Evolutionary conservation across 2,797 vertebrate genomes (phyloP), one percentile per base, ranked within the genome.

Genomic region (Cuculus canorus): DNA sequence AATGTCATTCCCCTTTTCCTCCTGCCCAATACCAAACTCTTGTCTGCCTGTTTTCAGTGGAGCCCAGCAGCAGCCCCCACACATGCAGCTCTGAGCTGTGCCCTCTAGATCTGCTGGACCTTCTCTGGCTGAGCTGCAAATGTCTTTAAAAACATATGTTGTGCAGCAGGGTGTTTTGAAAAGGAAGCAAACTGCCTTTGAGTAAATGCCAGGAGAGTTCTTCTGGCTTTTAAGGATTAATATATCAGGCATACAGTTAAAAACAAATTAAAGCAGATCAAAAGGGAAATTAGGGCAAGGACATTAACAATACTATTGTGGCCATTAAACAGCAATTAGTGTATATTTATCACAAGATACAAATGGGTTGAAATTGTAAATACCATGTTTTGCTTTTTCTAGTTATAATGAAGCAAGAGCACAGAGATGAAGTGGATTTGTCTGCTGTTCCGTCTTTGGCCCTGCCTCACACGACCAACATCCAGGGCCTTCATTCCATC

Each of bases 371-470:
- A 33, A 85, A 65, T n/a, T 83, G 39, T 96, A 61, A 48, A 94
- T 37, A 57, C 35, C 68, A 71, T 76, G 18, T 83, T 93, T 96
- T 95, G 33, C 77, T 93, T 93, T 87, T 97, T 66, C 86, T 45
- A 99, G 99, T 99, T 94, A 96, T 99, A 98, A 98, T 99, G 97
- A 99, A 99, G 96, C 99, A 99, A 97, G 99, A 99, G 97, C 98
- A 98, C 96, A 98, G 98, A 98, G 99, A 99, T 16, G 99, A 99
- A 69, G 96, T 98, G 97, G 99, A 99, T 96, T 97, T 98, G 93
- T 92, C 98, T 94, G 93, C 98, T 9, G 97, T 98, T 94, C 97
- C 98, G 19, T 97, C 98, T 88, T 95, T 98, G 91, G 96, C 97
- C 85, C 96, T 99, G 97, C 98, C 98, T 86, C 99, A 98, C 75